Evolutionary conservation across 2,888 invertebrate genomes (phyloP).

Genomic region (Drosophila mulleri): DNA sequence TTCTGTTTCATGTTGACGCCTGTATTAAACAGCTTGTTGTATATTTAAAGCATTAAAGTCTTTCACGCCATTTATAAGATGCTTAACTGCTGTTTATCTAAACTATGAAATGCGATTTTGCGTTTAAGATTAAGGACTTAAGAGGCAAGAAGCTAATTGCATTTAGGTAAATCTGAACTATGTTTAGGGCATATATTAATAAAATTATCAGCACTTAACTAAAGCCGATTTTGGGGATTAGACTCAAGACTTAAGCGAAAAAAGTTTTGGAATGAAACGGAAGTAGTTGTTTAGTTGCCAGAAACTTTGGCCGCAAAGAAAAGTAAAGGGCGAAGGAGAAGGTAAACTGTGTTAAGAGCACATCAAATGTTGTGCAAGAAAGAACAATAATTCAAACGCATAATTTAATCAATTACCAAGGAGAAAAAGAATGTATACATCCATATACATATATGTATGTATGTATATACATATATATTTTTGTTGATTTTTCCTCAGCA

Average conservation of each 20-base stretch:
- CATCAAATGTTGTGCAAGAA: no score
- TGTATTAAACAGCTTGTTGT: neutral
- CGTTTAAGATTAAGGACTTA: neutral
- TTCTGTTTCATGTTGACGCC: neutral
- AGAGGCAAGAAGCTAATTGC: neutral
- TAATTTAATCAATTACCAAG: constrained; percentile 54
- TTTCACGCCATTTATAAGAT: neutral
- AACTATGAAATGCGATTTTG: neutral
- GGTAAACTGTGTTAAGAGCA: constrained; percentile 11
- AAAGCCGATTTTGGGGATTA: constrained; percentile 1
- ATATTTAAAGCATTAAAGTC: constrained; percentile 5
- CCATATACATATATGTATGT: constrained; percentile 3
- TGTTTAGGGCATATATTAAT: neutral
- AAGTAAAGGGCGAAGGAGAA: neutral
- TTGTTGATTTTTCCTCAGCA: constrained; percentile 5
- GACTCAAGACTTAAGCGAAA: neutral
- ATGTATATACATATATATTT: constrained; percentile 16
- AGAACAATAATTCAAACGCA: constrained; percentile 14
- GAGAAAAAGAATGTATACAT: constrained; percentile 17
- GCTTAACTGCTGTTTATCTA: neutral
- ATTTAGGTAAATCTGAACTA: neutral
- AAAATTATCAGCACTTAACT: constrained; percentile 2
- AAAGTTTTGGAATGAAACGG: neutral
- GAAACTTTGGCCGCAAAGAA: neutral
- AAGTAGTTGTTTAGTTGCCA: constrained; percentile 2